Evolutionary conservation across 2,797 vertebrate species (phyloP).

Genomic region (Hyperoplus lanceolatus): DNA sequence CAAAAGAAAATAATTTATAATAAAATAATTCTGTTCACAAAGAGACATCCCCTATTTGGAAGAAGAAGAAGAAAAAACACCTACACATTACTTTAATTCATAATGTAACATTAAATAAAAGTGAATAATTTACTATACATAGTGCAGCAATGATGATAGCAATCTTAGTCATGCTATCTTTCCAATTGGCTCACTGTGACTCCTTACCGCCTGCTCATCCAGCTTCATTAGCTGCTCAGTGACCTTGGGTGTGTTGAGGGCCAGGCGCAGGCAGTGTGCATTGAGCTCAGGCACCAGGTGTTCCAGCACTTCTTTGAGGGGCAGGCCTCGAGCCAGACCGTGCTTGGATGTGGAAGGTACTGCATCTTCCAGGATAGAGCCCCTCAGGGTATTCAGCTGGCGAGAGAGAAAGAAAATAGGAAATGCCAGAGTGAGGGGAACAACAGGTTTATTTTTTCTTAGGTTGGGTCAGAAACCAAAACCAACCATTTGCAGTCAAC

Average conservation of each 20-base stretch:
- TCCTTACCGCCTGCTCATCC: constrained; percentile 96
- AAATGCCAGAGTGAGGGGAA: not conserved
- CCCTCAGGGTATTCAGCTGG: constrained; percentile 94
- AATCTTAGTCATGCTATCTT: not conserved
- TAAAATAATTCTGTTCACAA: constrained; percentile 14
- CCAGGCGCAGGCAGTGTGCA: constrained; percentile 94
- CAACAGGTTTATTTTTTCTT: not conserved
- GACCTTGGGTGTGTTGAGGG: constrained; percentile 98
- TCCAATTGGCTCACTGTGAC: not conserved
- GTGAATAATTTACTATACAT: not conserved
- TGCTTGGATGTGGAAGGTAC: constrained; percentile 98
- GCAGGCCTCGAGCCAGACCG: constrained; percentile 93
- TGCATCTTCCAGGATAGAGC: constrained; percentile 95
- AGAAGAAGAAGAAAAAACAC: constrained; percentile 3
- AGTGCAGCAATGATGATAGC: not conserved
- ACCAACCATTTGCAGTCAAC: not conserved
- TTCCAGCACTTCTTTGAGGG: constrained; percentile 97
- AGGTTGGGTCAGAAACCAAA: not conserved
- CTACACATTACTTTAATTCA: constrained; percentile 28
- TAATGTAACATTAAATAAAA: constrained; percentile 14
- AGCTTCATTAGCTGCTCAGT: constrained; percentile 99
- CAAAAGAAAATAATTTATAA: constrained; percentile 7
- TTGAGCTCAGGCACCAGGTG: constrained; percentile 96
- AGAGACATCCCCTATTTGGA: constrained; percentile 23
- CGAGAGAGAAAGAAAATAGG: not conserved